Evolutionary conservation across 2,113 vertebrate species (phyloP).

Genomic region (Tricholaema leucomelas): DNA sequence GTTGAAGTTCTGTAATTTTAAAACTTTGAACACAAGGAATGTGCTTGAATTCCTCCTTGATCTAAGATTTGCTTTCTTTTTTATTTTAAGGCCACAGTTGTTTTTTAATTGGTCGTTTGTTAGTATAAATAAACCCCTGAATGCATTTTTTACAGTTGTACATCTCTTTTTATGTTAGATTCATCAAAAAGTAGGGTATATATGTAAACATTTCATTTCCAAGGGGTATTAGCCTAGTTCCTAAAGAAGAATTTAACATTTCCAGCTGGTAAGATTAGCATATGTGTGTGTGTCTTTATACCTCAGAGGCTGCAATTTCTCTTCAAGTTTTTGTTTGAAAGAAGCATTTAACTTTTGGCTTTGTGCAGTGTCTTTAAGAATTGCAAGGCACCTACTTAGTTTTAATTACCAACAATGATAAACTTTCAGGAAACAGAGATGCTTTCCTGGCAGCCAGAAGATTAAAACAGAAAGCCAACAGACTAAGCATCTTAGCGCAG

Average conservation of each 20-base stretch:
- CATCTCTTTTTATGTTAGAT: conserved; percentile 33
- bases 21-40: neutral
- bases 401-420: neutral
- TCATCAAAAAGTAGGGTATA: conserved; percentile 33
- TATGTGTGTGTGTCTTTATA: neutral
- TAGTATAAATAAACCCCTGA: neutral
- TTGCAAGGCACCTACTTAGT: neutral
- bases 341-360: neutral
- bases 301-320: neutral
- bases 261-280: conserved; percentile 28
- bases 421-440: neutral
- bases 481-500: neutral
- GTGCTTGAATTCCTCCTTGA: neutral
- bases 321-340: conserved; percentile 25
- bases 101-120: neutral
- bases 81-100: too few relatives aligned
- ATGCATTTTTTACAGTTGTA: neutral
- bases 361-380: neutral
- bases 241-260: conserved; percentile 35
- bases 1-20: neutral
- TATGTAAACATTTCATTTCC: conserved; percentile 38
- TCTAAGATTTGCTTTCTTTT: neutral
- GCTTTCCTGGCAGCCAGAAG: neutral
- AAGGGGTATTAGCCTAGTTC: conserved; percentile 46
- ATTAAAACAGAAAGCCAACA: neutral